These are phyloP conservation scores for Megalopta genalis DNA, from an alignment of 1,140 invertebrate genomes.

Conservation along the genomic window DNA sequence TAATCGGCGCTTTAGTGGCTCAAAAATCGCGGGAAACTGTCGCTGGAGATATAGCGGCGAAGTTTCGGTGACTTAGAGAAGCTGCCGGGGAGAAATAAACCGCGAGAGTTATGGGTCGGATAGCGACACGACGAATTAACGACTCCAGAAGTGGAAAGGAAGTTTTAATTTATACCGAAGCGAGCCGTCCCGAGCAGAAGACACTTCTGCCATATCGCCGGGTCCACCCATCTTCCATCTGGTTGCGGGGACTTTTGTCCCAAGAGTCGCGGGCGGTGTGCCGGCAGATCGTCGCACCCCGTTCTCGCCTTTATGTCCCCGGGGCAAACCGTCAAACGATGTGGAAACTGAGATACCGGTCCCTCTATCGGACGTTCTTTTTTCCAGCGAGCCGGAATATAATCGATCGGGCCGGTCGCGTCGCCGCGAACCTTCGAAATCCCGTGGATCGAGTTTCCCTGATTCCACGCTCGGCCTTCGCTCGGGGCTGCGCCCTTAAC, in stretches of 20 bases:
- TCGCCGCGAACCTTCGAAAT: neutral
- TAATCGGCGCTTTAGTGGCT: too few species aligned
- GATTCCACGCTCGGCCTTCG: neutral
- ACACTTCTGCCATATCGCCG: constrained; percentile 28
- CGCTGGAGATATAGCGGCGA: constrained; percentile 48
- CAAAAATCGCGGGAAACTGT: neutral
- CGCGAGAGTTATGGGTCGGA: constrained; percentile 49
- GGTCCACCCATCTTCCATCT: neutral
- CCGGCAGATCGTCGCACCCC: too few species aligned
- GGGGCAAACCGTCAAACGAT: constrained; percentile 53
- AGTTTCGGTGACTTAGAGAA: constrained; percentile 52
- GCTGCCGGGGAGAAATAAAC: constrained; percentile 54
- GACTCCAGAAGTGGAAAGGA: constrained; percentile 53
- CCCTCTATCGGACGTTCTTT: constrained; percentile 6
- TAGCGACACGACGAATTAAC: constrained; percentile 69
- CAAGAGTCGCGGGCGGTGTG: constrained; percentile 9
- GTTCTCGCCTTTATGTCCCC: constrained; percentile 35
- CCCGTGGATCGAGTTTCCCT: neutral
- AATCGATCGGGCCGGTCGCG: constrained; percentile 16
- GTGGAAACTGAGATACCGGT: constrained; percentile 58
- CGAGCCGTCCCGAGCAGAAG: constrained; percentile 44
- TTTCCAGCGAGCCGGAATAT: constrained; percentile 24
- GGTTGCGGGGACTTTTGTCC: constrained; percentile 51
- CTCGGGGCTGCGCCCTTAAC: neutral
- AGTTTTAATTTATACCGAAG: constrained; percentile 70